A percentile compares a stretch with the other conserved stretches of the same genome.
These are phyloP conservation scores for Crocuta crocuta DNA, from an alignment of 2,113 vertebrate genomes.

Conservation along the genomic window DNA sequence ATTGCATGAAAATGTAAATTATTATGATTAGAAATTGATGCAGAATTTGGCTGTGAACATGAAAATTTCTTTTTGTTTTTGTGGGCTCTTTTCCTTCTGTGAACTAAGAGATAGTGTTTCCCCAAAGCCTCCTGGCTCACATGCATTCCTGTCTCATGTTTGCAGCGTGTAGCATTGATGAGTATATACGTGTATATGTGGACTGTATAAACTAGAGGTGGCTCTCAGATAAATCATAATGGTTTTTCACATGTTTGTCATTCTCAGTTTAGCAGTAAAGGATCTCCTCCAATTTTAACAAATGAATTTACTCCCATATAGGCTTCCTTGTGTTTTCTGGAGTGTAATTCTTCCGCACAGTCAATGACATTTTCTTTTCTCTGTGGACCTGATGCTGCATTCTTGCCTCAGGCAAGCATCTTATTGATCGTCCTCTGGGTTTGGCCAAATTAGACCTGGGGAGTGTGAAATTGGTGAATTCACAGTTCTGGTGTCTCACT, in stretches of 20 bases:
- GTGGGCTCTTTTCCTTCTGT: not conserved
- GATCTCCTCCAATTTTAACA: constrained; percentile 22
- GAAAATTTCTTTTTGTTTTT: not conserved
- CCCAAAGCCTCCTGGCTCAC: not conserved
- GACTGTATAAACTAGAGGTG: not conserved
- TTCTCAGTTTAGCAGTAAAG: not conserved
- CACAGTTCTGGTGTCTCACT: not conserved
- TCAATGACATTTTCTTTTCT: not conserved
- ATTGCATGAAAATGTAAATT: constrained; percentile 31
- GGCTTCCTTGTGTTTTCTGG: not conserved
- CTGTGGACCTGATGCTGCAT: not conserved
- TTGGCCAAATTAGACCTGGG: not conserved
- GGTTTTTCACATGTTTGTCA: not conserved
- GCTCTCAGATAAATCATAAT: not conserved
- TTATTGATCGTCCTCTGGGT: not conserved
- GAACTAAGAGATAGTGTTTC: not conserved
- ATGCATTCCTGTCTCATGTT: not conserved
- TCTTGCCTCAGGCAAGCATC: not conserved
- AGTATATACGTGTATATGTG: fast-evolving
- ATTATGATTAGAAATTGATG: constrained; percentile 32
- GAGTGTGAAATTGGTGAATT: constrained; percentile 22
- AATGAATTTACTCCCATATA: not conserved
- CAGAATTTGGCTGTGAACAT: not conserved
- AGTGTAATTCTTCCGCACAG: not conserved
- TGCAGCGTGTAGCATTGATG: fast-evolving